These are phyloP conservation scores for Drosophila leontia DNA, from an alignment of 1,140 invertebrate species.

Conservation along the genomic window DNA sequence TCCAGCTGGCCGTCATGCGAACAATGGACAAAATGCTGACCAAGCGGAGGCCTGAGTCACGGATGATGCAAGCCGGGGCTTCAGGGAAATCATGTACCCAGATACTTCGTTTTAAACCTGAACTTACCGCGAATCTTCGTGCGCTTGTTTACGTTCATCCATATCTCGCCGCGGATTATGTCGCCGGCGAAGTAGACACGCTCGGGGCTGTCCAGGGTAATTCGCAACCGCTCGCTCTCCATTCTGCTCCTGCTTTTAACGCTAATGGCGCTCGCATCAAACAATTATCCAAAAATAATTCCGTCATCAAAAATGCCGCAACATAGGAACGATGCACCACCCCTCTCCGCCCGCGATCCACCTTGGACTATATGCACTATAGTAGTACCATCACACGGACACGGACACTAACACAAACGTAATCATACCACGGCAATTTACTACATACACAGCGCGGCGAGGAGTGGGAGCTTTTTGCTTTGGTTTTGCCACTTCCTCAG, in stretches of 20 bases:
- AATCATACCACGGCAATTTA: constrained; percentile 18
- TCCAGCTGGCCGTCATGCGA: constrained; percentile 48
- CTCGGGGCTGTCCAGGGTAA: constrained; percentile 75
- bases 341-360: constrained; percentile 4
- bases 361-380: constrained; percentile 35
- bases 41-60: constrained; percentile 46
- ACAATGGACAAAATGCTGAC: constrained; percentile 49
- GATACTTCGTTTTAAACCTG: background rate
- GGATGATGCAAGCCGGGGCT: constrained; percentile 54
- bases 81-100: constrained; percentile 23
- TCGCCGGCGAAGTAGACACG: constrained; percentile 79
- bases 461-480: constrained; percentile 27
- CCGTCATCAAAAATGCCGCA: constrained; percentile 59
- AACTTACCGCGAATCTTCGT: constrained; percentile 84
- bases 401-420: constrained; percentile 3
- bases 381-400: constrained; percentile 17
- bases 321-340: constrained; percentile 48
- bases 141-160: constrained; percentile 76
- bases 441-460: constrained; percentile 30
- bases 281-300: constrained; percentile 79
- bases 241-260: constrained; percentile 51
- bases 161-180: constrained; percentile 77
- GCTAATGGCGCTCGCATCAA: constrained; percentile 49
- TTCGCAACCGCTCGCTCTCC: constrained; percentile 82
- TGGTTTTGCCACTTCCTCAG: constrained; percentile 13